Evolutionary conservation across 2,888 invertebrate genomes (phyloP).

Genomic region (Tolmerus cingulatus): DNA sequence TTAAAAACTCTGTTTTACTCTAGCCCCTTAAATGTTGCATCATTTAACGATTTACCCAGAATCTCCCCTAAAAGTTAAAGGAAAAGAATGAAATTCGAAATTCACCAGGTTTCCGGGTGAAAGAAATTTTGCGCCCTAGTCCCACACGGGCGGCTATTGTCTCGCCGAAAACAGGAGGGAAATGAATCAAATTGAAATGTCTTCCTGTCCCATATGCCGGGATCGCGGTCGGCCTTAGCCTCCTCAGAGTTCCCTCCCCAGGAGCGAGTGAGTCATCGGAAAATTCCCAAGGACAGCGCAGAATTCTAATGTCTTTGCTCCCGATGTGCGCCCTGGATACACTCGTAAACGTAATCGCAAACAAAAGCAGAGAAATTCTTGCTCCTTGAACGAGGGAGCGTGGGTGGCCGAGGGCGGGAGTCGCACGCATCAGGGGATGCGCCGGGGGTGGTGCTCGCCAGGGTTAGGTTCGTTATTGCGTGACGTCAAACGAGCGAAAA

Average conservation of each 20-base stretch:
- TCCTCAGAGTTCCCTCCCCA: neutral
- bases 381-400: neutral
- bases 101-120: neutral
- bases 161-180: neutral
- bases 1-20: neutral
- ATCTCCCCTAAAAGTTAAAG: neutral
- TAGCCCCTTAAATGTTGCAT: neutral
- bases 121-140: neutral
- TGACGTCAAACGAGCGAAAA: constrained; percentile 17
- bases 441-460: neutral
- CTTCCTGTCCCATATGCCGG: neutral
- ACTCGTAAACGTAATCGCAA: neutral
- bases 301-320: neutral
- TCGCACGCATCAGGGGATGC: neutral
- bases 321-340: neutral
- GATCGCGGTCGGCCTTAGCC: neutral
- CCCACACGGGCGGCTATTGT: neutral
- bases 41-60: neutral
- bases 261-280: neutral
- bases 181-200: neutral
- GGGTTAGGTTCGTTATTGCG: neutral
- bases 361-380: neutral
- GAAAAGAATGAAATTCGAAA: neutral
- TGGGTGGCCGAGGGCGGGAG: neutral
- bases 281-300: neutral